These are phyloP conservation scores for Lepidurus apus DNA, from an alignment of 1,140 invertebrate species.

Conservation along the genomic window DNA sequence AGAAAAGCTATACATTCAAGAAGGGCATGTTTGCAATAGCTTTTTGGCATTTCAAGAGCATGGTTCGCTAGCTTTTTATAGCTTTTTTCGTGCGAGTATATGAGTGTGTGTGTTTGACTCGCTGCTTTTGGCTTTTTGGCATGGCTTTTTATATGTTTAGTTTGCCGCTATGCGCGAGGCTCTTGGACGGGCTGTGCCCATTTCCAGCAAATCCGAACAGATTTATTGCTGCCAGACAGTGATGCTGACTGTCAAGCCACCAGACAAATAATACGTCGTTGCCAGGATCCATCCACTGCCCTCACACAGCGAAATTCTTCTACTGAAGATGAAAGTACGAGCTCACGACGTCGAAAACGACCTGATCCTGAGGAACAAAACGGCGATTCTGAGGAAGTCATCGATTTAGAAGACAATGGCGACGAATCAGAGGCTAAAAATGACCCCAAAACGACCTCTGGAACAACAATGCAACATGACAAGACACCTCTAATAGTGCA, in stretches of 20 bases:
- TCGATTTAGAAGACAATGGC: not conserved
- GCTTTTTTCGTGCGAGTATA: not conserved
- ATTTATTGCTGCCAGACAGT: constrained; percentile 22
- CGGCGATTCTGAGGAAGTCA: not conserved
- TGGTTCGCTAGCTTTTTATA: not conserved
- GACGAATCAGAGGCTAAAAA: not conserved
- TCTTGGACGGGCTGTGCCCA: constrained; percentile 12
- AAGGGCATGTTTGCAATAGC: not conserved
- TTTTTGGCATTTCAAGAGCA: not conserved
- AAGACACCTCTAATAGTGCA: not conserved
- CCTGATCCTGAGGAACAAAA: not conserved
- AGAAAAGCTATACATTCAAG: not conserved
- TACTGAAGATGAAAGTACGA: not conserved
- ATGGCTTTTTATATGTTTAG: constrained; percentile 8
- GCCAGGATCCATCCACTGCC: not conserved
- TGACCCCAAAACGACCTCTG: not conserved
- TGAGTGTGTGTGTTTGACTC: not conserved
- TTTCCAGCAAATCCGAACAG: constrained; percentile 1
- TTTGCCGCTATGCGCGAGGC: not conserved
- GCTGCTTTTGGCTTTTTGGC: not conserved
- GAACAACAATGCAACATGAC: not conserved
- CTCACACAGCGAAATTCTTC: not conserved
- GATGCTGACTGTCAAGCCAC: not conserved
- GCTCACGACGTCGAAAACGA: not conserved
- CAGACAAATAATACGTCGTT: constrained; percentile 19